Evolutionary conservation across 1,140 invertebrate species (phyloP).

Genomic region (Drosophila quadrilineata): DNA sequence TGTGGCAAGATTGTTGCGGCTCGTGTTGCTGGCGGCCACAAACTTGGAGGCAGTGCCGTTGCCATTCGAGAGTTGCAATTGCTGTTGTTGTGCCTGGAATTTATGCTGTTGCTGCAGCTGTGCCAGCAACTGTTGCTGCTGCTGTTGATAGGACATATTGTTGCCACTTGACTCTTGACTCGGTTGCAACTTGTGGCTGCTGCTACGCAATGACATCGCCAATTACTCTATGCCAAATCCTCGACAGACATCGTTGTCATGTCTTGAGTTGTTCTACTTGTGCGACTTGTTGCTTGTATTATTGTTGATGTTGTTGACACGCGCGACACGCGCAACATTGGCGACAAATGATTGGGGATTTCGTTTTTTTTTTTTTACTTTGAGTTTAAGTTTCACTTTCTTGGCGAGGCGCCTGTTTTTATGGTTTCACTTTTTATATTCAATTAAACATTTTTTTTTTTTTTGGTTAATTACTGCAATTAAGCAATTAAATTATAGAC

Average conservation of each 20-base stretch:
- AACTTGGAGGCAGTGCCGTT: slow-evolving; percentile 38
- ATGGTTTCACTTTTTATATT: slow-evolving; percentile 67
- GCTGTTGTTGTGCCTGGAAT: slow-evolving; percentile 77
- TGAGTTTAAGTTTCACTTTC: slow-evolving; percentile 52
- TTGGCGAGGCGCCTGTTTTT: slow-evolving; percentile 40
- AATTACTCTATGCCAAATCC: not conserved
- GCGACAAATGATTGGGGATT: slow-evolving; percentile 50
- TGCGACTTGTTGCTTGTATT: slow-evolving; percentile 5
- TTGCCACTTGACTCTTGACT: slow-evolving; percentile 12
- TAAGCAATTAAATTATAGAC: slow-evolving; percentile 65
- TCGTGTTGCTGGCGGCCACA: slow-evolving; percentile 50
- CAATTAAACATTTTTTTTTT: no score
- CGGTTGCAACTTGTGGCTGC: slow-evolving; percentile 73
- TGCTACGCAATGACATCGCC: slow-evolving; percentile 75
- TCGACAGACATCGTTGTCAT: not conserved
- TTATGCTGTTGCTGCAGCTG: slow-evolving; percentile 78
- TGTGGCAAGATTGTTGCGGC: slow-evolving; percentile 76
- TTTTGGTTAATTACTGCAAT: slow-evolving; percentile 66
- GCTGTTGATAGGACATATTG: slow-evolving; percentile 69
- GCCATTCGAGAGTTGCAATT: slow-evolving; percentile 18
- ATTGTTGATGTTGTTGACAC: slow-evolving; percentile 27
- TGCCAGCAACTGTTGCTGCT: slow-evolving; percentile 77
- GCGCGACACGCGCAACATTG: slow-evolving; percentile 25
- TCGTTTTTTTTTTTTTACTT: slow-evolving; percentile 39
- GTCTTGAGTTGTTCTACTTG: slow-evolving; percentile 10